Percentiles rank a stretch among this genome's conserved stretches.
Conservation (phyloP, 1,140 invertebrate genomes). For the Pseudoatta argentina region DNA sequence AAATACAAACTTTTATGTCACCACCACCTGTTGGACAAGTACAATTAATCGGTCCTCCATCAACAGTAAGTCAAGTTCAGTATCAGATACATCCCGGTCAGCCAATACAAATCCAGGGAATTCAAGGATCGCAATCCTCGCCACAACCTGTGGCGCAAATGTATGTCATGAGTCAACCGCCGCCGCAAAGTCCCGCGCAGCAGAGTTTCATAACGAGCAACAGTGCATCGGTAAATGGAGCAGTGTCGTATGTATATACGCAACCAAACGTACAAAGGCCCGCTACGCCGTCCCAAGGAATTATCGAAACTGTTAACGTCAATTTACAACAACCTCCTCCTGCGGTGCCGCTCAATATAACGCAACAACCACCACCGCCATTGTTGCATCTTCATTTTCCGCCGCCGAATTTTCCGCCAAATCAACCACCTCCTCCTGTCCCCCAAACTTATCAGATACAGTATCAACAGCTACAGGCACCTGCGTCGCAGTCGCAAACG, state of each 20-base stretch:
- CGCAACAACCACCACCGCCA: constrained; percentile 82
- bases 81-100: constrained; percentile 85
- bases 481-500: constrained; percentile 79
- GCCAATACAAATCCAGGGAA: constrained; percentile 82
- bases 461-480: constrained; percentile 81
- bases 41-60: constrained; percentile 84
- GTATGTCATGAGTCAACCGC: constrained; percentile 86
- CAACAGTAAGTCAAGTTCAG: constrained; percentile 84
- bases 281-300: constrained; percentile 81
- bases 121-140: constrained; percentile 83
- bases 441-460: constrained; percentile 85
- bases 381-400: constrained; percentile 84
- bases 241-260: constrained; percentile 84
- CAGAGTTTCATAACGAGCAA: constrained; percentile 82
- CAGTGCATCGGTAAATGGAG: constrained; percentile 78
- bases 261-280: constrained; percentile 82
- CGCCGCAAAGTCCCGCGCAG: constrained; percentile 78
- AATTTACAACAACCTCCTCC: constrained; percentile 85
- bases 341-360: constrained; percentile 79
- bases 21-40: constrained; percentile 82
- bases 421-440: constrained; percentile 84
- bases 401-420: constrained; percentile 83
- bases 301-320: constrained; percentile 83
- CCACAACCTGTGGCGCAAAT: constrained; percentile 84
- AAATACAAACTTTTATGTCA: constrained; percentile 84